Evolutionary conservation across 2,113 vertebrate species (phyloP).

Genomic region (Paralichthys olivaceus): DNA sequence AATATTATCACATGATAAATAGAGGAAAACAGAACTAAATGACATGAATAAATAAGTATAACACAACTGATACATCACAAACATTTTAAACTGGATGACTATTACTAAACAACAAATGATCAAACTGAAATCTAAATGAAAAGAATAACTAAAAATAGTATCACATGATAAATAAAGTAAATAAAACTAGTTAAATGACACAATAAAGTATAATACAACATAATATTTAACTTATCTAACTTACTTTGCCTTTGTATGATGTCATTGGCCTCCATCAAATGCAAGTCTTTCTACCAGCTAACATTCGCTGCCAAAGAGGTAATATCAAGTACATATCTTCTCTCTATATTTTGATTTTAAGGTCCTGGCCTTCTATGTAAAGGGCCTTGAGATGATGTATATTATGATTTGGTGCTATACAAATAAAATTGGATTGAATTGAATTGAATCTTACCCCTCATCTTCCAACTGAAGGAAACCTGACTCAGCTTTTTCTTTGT

Average conservation of each 20-base stretch:
- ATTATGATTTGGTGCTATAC: too few relatives aligned
- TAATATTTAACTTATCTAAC: not conserved
- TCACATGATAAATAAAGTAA: too few relatives aligned
- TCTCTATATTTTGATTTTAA: too few relatives aligned
- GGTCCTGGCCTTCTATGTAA: too few relatives aligned
- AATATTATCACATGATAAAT: too few relatives aligned
- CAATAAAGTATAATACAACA: not conserved
- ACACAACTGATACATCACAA: not conserved
- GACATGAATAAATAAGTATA: not conserved
- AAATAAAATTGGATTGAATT: too few relatives aligned
- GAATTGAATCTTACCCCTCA: too few relatives aligned
- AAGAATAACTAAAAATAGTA: not conserved
- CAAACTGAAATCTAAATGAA: not conserved
- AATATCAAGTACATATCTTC: not conserved
- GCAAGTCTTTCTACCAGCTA: conserved; percentile 1
- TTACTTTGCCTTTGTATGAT: not conserved
- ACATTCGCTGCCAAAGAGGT: not conserved
- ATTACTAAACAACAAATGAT: not conserved
- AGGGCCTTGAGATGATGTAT: too few relatives aligned
- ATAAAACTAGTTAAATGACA: not conserved
- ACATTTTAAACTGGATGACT: not conserved
- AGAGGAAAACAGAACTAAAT: too few relatives aligned
- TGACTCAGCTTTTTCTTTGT: conserved; percentile 6
- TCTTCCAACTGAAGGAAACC: not conserved
- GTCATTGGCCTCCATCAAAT: not conserved